Percentiles rank a stretch among this genome's conserved stretches.
Evolutionary conservation across 37 sponge, comb jelly and placozoan genomes (phyloP).

Genomic region (Haliclona indistincta): DNA sequence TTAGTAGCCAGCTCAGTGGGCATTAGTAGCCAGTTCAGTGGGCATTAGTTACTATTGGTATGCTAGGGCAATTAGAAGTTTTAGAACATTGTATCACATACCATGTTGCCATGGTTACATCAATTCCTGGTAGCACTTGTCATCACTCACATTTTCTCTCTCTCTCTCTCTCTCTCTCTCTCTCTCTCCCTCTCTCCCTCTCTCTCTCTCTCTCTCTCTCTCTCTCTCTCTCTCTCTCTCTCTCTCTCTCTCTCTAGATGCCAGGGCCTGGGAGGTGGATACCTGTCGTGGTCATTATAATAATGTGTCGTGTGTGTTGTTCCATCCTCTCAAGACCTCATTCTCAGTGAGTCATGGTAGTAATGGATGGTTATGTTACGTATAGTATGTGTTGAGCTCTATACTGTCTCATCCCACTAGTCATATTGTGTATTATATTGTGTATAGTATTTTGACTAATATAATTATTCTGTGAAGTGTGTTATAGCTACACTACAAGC

Average conservation of each 20-base stretch:
- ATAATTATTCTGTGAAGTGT: no score
- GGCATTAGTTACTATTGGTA: no score
- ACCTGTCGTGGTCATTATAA: constrained; percentile 98
- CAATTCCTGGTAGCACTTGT: no score
- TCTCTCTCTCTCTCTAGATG: constrained; percentile 56
- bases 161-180: background rate
- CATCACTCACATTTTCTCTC: background rate
- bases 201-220: background rate
- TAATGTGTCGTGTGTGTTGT: constrained; percentile 92
- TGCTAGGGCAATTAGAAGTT: no score
- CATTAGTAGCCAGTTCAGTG: background rate
- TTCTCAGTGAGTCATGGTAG: constrained; percentile 70
- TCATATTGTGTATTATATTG: background rate
- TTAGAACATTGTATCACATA: no score
- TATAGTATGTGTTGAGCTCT: background rate
- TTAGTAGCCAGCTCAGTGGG: background rate
- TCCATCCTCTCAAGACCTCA: constrained; percentile 95
- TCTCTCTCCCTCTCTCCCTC: background rate
- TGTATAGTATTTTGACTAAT: background rate
- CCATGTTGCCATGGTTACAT: no score
- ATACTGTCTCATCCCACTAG: background rate
- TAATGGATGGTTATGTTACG: background rate
- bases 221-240: background rate
- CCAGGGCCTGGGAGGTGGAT: constrained; percentile 99
- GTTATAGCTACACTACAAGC: no score